Percentiles rank a stretch among this genome's conserved stretches.
Conservation (phyloP, 2,113 vertebrate genomes). For the Tychaedon coryphoeus region DNA sequence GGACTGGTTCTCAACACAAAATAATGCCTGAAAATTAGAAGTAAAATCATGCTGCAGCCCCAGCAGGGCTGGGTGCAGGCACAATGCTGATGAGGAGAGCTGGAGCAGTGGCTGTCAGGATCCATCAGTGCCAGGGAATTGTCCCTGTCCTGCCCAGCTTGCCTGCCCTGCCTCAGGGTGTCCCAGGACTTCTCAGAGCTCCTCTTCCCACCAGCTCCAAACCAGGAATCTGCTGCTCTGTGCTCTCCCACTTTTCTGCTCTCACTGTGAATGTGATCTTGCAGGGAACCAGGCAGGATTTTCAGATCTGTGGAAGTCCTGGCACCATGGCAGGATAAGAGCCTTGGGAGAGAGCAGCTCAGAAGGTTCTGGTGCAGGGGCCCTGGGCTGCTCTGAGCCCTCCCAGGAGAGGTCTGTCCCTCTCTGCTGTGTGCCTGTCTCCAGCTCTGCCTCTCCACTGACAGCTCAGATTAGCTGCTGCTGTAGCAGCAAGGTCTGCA, state of each 20-base stretch:
- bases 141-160: not conserved
- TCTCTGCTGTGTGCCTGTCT: not conserved
- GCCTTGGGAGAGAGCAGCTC: not conserved
- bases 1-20: not conserved
- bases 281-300: not conserved
- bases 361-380: not conserved
- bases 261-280: not conserved
- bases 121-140: not conserved
- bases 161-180: not conserved
- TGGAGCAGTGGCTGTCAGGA: not conserved
- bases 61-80: not conserved
- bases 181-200: not conserved
- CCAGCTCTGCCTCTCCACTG: not conserved
- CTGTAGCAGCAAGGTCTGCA: not conserved
- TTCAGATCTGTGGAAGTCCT: not conserved
- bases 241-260: not conserved
- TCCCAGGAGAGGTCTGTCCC: not conserved
- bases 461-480: not conserved
- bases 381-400: not conserved
- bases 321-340: rapidly evolving
- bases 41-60: not conserved
- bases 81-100: not conserved
- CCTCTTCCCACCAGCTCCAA: not conserved
- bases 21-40: not conserved
- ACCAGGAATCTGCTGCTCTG: not conserved